Conservation (phyloP, 2,113 vertebrate genomes). For the Aviceda subcristata region DNA sequence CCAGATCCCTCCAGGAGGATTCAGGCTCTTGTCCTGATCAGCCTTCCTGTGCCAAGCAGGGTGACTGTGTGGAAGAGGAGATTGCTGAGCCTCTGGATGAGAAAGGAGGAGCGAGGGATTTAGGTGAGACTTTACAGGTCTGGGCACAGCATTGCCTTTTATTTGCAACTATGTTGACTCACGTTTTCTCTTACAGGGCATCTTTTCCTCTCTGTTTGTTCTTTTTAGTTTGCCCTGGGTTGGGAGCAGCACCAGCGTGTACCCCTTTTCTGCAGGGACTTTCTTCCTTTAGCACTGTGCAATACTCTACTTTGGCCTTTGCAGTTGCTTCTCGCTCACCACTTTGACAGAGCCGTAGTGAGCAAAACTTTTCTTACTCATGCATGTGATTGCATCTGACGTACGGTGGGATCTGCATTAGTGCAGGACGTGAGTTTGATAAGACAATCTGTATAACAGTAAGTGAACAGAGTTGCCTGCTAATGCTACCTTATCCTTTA, state of each 20-base stretch:
- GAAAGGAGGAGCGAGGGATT: not conserved
- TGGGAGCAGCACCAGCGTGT: rapidly evolving
- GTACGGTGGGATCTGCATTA: not conserved
- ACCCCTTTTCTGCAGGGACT: not conserved
- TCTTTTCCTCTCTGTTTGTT: not conserved
- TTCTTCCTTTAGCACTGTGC: not conserved
- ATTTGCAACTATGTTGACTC: rapidly evolving
- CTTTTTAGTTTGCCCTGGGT: not conserved
- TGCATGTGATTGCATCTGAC: not conserved
- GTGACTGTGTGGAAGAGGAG: not conserved
- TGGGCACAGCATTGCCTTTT: not conserved
- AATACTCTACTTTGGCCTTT: not conserved
- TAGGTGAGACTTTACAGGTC: slow-evolving; percentile 23
- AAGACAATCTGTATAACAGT: not conserved
- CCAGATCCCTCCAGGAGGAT: not conserved
- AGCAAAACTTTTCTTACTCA: not conserved
- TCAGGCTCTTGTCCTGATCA: not conserved
- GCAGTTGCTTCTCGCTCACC: not conserved
- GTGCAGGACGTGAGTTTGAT: not conserved
- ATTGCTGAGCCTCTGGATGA: not conserved
- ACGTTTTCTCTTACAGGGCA: rapidly evolving
- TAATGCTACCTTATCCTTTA: not conserved
- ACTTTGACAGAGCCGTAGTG: not conserved
- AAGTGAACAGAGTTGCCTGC: not conserved
- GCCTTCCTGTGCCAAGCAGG: not conserved